These are phyloP conservation scores for Blera fallax DNA, from an alignment of 2,888 invertebrate genomes.

Conservation along the genomic window DNA sequence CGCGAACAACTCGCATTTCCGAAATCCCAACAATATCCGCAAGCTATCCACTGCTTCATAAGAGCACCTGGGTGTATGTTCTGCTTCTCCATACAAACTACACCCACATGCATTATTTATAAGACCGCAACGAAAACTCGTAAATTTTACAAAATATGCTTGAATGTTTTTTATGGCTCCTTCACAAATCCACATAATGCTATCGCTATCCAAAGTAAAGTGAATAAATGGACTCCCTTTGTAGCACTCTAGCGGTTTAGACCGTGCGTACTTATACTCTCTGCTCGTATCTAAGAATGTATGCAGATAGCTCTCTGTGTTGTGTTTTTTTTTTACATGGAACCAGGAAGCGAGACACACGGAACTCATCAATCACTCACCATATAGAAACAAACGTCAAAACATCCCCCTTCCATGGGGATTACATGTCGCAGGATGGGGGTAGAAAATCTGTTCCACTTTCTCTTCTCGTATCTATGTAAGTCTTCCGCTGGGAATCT, in stretches of 20 bases:
- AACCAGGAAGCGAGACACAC: slow-evolving; percentile 6
- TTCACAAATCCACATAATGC: slow-evolving; percentile 2
- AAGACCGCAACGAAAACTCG: slow-evolving; percentile 11
- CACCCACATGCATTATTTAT: slow-evolving; percentile 3
- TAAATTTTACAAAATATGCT: slow-evolving; percentile 35
- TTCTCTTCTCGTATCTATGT: too few relatives aligned
- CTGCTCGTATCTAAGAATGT: not conserved
- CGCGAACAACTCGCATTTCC: not conserved
- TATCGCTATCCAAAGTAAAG: not conserved
- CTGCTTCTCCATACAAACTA: not conserved
- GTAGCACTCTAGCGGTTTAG: not conserved
- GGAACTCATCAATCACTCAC: slow-evolving; percentile 54
- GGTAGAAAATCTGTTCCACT: slow-evolving; percentile 2
- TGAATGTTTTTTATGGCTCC: slow-evolving; percentile 9
- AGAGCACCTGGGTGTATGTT: not conserved
- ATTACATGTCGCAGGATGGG: not conserved
- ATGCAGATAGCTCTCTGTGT: not conserved
- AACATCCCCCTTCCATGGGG: not conserved
- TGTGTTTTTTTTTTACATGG: slow-evolving; percentile 14
- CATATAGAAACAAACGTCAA: slow-evolving; percentile 35
- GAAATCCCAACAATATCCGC: not conserved
- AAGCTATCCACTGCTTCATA: not conserved
- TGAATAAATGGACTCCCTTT: slow-evolving; percentile 9
- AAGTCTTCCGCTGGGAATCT: not conserved
- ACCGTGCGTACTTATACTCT: not conserved